These are phyloP conservation scores for Muntiacus reevesi DNA, from an alignment of 2,113 vertebrate species.

Conservation along the genomic window DNA sequence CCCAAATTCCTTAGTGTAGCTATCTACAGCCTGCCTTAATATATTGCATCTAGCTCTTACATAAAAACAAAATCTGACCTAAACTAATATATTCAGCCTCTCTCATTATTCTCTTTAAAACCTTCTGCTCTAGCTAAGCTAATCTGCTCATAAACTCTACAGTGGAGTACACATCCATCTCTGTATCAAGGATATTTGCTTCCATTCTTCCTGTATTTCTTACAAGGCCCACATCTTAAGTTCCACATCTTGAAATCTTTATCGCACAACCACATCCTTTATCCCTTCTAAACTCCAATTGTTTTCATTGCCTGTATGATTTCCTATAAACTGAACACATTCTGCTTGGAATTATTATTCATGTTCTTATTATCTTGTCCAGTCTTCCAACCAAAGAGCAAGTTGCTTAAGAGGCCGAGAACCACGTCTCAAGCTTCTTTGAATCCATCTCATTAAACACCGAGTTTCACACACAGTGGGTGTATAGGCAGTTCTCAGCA, in stretches of 20 bases:
- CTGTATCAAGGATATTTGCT: neutral
- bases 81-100: neutral
- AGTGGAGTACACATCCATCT: neutral
- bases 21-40: neutral
- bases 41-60: neutral
- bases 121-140: neutral
- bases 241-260: neutral
- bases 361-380: neutral
- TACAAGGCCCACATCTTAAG: neutral
- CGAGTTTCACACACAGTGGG: neutral
- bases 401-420: neutral
- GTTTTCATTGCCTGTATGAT: neutral
- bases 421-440: neutral
- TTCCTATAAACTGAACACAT: neutral
- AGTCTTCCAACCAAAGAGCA: neutral
- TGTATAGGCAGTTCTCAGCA: neutral
- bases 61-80: neutral
- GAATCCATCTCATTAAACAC: neutral
- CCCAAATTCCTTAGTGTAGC: neutral
- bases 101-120: neutral
- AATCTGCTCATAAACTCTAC: neutral
- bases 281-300: neutral
- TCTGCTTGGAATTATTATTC: neutral
- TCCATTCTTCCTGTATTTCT: neutral
- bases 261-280: neutral